A percentile compares a stretch with the other conserved stretches of the same genome.
Conservation (phyloP, 2,113 vertebrate species). For the Recurvirostra avosetta region DNA sequence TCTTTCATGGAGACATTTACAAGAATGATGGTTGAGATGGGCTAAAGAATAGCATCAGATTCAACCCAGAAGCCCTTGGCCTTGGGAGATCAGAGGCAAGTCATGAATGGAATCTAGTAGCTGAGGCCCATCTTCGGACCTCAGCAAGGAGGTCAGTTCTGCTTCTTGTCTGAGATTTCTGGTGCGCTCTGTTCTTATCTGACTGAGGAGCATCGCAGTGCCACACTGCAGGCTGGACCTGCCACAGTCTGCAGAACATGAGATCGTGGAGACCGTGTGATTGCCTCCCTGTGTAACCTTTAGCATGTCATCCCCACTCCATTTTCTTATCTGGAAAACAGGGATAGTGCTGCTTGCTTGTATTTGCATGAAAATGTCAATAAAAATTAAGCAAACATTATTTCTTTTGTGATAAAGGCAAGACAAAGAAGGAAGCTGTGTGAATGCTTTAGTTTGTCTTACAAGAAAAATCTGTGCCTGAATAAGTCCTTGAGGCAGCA, state of each 20-base stretch:
- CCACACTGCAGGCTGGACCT: background rate
- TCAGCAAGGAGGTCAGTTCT: background rate
- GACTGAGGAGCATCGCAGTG: background rate
- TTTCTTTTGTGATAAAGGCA: background rate
- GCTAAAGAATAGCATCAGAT: background rate
- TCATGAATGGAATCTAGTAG: background rate
- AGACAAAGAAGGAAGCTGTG: background rate
- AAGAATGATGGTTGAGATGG: background rate
- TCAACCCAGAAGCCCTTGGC: background rate
- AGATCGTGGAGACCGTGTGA: accelerated
- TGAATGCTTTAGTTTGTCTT: background rate
- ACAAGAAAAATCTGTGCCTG: background rate
- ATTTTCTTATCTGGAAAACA: background rate
- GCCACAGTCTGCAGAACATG: accelerated
- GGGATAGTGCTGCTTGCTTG: background rate
- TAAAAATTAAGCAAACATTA: background rate
- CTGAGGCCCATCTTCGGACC: background rate
- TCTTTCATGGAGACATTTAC: background rate
- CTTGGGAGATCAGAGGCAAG: background rate
- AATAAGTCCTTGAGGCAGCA: background rate
- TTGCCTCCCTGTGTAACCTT: background rate
- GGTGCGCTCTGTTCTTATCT: background rate
- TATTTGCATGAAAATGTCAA: background rate
- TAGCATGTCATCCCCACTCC: background rate
- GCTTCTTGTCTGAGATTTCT: background rate